Evolutionary conservation across 2,888 invertebrate genomes (phyloP), one percentile per base, ranked within the genome.

Genomic region (Siphonodentalium dalli): DNA sequence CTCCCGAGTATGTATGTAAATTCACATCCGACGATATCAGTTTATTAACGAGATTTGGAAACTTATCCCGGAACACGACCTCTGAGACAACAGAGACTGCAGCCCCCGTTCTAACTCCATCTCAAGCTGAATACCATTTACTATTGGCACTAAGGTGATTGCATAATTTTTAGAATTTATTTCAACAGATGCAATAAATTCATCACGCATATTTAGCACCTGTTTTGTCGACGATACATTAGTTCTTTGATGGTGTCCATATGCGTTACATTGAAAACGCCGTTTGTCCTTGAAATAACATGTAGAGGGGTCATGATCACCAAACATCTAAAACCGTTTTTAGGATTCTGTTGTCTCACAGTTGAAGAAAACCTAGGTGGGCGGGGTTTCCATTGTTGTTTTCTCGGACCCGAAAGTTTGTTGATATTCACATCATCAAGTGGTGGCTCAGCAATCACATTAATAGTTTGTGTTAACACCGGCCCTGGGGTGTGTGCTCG

Each of bases 81-180:
- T 53, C 27, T 13, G 47, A 45, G 1, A 62, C 61, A 0, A 65
- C 58, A 9, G 60, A 58, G 1, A 58, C 57, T 8, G 56, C 62
- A 20, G 62, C 34, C 1, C 62, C 65, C n/a, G 60, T 65, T 47
- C 53, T 1, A 47, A 24, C 21, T 53, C 46, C 40, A 47, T 46
- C 8, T 33, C 24, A 5, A 52, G 26, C 13, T 23, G 26, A 15
- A 11, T 8, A 4, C 33, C 39, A 18, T 39, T 34, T 23, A 52
- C 42, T 26, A 39, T 26, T 33, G 52, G 52, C 15, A 21, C n/a
- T n/a, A n/a, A 26, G 7, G 11, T 28, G 21, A 13, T 21, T 3
- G 37, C 24, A 13, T 29, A 21, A 24, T 40, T 39, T 11, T 39
- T 23, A 11, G 18, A 39, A 23, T 11, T 34, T n/a, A 31, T 20